These are phyloP conservation scores for Clamator glandarius DNA, from an alignment of 2,797 vertebrate species.

Conservation along the genomic window DNA sequence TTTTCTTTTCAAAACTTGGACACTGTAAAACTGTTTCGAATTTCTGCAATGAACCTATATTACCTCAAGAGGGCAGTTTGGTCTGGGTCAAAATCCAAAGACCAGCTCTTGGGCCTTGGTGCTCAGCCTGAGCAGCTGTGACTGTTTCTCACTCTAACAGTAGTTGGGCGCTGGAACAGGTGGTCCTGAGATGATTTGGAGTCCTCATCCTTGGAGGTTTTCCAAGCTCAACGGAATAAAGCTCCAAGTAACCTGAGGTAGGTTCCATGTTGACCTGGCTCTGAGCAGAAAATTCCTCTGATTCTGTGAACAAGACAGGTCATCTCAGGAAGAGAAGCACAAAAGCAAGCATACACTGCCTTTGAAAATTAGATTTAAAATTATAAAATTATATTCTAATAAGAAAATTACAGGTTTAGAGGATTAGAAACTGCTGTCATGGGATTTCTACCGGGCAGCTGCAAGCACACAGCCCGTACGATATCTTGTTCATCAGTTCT, in stretches of 20 bases:
- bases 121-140: neutral
- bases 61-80: neutral
- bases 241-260: neutral
- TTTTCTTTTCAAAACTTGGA: neutral
- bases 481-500: neutral
- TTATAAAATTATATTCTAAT: neutral
- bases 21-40: neutral
- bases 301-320: neutral
- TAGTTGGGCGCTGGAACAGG: neutral
- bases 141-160: neutral
- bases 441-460: neutral
- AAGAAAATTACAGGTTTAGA: neutral
- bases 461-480: neutral
- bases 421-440: neutral
- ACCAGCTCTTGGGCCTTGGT: neutral
- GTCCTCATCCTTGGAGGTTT: neutral
- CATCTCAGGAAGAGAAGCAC: neutral
- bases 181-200: neutral
- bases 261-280: neutral
- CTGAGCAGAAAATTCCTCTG: neutral
- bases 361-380: neutral
- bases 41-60: neutral
- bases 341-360: neutral
- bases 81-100: neutral
- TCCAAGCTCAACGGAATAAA: neutral